Conservation (phyloP, 2,888 invertebrate species). For the Sphaeridia pumilis region DNA sequence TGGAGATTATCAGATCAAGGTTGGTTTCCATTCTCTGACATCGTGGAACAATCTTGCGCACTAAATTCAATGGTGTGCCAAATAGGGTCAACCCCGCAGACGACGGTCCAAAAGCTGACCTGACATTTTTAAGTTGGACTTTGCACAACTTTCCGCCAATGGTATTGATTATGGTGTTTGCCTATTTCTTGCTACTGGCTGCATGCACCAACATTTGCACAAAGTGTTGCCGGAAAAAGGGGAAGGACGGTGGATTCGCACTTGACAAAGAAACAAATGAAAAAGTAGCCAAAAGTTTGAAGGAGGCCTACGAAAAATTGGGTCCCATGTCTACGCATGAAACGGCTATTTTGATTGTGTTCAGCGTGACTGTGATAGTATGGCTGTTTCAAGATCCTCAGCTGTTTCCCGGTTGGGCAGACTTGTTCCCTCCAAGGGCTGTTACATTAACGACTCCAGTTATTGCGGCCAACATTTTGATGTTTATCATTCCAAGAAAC, state of each 20-base stretch:
- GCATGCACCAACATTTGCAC: not conserved
- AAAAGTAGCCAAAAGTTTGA: not conserved
- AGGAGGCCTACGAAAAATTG: not conserved
- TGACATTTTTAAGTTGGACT: conserved; percentile 1
- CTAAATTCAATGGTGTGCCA: not conserved
- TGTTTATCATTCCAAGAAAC: conserved; percentile 1
- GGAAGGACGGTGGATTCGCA: not conserved
- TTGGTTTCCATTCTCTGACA: not conserved
- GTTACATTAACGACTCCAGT: not conserved
- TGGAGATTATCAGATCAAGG: not conserved
- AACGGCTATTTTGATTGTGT: not conserved
- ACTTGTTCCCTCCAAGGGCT: not conserved
- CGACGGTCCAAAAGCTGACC: not conserved
- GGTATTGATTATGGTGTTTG: not conserved
- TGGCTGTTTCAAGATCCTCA: conserved; percentile 12
- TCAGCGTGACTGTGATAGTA: not conserved
- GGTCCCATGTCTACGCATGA: conserved; percentile 4
- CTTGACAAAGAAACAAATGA: not conserved
- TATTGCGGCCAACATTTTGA: not conserved
- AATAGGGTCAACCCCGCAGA: not conserved
- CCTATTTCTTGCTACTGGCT: conserved; percentile 2
- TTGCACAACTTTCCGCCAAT: not conserved
- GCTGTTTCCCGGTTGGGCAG: conserved; percentile 2
- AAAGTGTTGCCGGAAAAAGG: not conserved
- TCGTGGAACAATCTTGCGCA: not conserved